Percentiles rank a stretch among this genome's conserved stretches.
phyloP scores from a whole-genome alignment of 2,888 invertebrate genomes.

The Drosophila silvestris region DNA sequence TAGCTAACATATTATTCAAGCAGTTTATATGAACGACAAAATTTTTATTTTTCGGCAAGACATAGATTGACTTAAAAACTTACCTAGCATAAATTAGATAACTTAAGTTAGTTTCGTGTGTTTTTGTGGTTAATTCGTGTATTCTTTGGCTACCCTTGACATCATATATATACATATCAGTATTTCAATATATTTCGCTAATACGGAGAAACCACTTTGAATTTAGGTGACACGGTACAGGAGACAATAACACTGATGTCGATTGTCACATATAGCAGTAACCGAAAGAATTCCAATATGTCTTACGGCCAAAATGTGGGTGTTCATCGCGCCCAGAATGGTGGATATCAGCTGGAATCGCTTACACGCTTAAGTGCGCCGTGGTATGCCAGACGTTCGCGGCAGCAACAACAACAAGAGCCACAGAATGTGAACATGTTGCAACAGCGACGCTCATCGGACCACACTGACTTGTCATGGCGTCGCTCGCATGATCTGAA shows the following conservation, averaged over 20 bases:
- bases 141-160: background rate
- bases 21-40: constrained; percentile 23
- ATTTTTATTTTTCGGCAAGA: constrained; percentile 63
- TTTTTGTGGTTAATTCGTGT: background rate
- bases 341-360: background rate
- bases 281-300: background rate
- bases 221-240: constrained; percentile 26
- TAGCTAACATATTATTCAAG: background rate
- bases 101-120: background rate
- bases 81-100: constrained; percentile 46
- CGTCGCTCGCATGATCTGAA: constrained; percentile 46
- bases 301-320: background rate
- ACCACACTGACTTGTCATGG: background rate
- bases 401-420: background rate
- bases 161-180: no score
- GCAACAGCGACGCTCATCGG: background rate
- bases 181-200: constrained; percentile 1
- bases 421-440: background rate
- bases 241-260: constrained; percentile 3
- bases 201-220: constrained; percentile 38
- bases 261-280: background rate
- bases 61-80: constrained; percentile 19
- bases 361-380: constrained; percentile 6
- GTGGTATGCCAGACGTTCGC: no score
- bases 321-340: background rate